Base-by-base conservation (phyloP, 1,140 invertebrate species). In the Lepidurus packardi region DNA sequence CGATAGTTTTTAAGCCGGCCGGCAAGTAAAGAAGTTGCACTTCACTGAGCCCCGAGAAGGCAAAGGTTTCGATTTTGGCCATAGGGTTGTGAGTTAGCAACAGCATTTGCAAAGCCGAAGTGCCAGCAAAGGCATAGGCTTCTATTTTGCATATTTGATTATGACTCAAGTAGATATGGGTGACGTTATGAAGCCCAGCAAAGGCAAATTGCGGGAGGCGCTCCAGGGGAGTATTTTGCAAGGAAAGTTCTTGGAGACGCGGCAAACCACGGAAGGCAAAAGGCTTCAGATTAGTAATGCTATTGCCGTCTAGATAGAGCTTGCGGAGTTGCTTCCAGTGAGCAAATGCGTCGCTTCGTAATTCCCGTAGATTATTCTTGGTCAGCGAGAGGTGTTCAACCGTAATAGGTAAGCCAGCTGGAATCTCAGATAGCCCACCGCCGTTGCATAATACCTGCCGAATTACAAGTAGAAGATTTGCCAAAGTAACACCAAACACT, bases 401-500 rank as follows among this genome's bases (percentile, higher is more conserved):
- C 42, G 89, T 90, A 1, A 88, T 82, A 10, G 92, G 91, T 75
- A 94, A 85, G 42, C 88, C 88, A 21, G 24, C 42, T 43, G 93
- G 93, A 75, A 94, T 92, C 81, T 92, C 91, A 73, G 88, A 88
- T 79, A 94, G 85, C 44, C 90, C 90, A 78, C 92, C 92, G 77
- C 92, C 93, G 86, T 94, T 94, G 88, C 93, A 94, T 80, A 94
- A 88, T 75, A 94, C 92, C 93, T 94, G 73, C 73, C 9, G 76
- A 75, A 78, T 16, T 34, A 77, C 8, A n/a, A 53, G 47, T 25
- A 76, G 41, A 76, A 43, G 47, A 3, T 34, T 34, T 2, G 34
- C 3, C 34, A 34, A 34, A 34, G 34, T 3, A 34, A 34, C 34
- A 4, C 34, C 34, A 3, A 34, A 34, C 34, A 4, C 34, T 4